Evolutionary conservation across 1,140 invertebrate genomes (phyloP).

Genomic region (Solenopsis fugax): DNA sequence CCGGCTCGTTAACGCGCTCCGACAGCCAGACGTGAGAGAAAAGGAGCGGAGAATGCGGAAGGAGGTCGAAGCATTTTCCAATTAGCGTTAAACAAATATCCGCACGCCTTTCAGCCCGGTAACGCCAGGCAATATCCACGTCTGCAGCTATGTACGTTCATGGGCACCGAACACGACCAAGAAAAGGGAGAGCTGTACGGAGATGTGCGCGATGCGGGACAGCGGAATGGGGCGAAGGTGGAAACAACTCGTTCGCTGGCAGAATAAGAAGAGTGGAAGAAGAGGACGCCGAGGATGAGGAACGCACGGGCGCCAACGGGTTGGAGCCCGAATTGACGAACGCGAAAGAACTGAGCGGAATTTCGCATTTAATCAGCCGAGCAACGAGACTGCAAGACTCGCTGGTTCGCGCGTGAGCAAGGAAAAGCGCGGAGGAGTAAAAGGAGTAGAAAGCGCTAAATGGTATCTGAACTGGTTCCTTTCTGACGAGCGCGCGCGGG

Average conservation of each 20-base stretch:
- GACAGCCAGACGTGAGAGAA: constrained; percentile 62
- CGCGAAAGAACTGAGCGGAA: constrained; percentile 79
- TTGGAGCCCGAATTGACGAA: constrained; percentile 67
- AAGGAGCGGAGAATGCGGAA: constrained; percentile 38
- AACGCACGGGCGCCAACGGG: constrained; percentile 34
- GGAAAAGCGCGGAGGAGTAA: constrained; percentile 65
- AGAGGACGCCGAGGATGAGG: constrained; percentile 34
- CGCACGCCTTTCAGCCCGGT: constrained; percentile 62
- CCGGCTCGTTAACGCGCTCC: constrained; percentile 65
- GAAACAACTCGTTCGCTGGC: constrained; percentile 61
- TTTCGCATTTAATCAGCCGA: constrained; percentile 82
- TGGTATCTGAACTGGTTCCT: constrained; percentile 75
- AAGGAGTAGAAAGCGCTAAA: constrained; percentile 74
- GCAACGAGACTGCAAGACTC: constrained; percentile 72
- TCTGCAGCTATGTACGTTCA: constrained; percentile 51
- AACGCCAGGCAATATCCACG: constrained; percentile 77
- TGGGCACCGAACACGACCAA: background rate
- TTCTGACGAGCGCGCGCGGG: constrained; percentile 70
- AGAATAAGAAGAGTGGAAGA: constrained; percentile 63
- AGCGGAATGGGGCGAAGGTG: constrained; percentile 7
- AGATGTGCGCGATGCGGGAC: constrained; percentile 20
- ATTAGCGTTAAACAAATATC: constrained; percentile 82
- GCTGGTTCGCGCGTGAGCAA: constrained; percentile 51
- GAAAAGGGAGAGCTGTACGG: constrained; percentile 27
- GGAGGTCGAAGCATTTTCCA: constrained; percentile 78